A percentile compares a stretch with the other conserved stretches of the same genome.
phyloP scores from a whole-genome alignment of 2,113 vertebrate species.

The Parus major region DNA sequence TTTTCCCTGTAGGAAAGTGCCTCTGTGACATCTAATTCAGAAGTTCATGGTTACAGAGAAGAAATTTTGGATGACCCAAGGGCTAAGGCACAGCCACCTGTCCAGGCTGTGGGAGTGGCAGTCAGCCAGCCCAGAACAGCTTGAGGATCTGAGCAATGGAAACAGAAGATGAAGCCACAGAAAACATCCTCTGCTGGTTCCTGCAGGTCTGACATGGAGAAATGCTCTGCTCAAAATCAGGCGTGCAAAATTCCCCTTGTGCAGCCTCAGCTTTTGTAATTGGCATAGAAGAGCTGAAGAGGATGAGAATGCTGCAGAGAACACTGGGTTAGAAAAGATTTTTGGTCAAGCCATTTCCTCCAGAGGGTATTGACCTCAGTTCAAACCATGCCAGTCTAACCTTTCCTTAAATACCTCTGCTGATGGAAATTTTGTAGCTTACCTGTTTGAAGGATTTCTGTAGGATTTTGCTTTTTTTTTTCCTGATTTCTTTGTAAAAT shows the following conservation, averaged over 20 bases:
- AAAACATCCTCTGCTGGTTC: neutral
- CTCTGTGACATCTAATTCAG: neutral
- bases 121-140: neutral
- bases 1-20: neutral
- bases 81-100: neutral
- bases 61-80: neutral
- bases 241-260: accelerated
- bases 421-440: neutral
- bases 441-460: neutral
- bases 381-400: neutral
- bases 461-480: neutral
- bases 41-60: neutral
- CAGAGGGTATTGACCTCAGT: neutral
- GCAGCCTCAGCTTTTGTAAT: neutral
- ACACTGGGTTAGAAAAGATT: neutral
- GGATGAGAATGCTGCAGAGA: neutral
- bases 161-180: neutral
- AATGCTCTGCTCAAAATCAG: neutral
- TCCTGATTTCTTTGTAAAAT: neutral
- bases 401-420: neutral
- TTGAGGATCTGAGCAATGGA: neutral
- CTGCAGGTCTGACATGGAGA: neutral
- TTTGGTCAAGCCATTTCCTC: neutral
- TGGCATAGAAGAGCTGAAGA: neutral
- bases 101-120: neutral